Evolutionary conservation across 2,888 invertebrate genomes (phyloP), one percentile per base, ranked within the genome.

Genomic region (Caenorhabditis drosophilae): DNA sequence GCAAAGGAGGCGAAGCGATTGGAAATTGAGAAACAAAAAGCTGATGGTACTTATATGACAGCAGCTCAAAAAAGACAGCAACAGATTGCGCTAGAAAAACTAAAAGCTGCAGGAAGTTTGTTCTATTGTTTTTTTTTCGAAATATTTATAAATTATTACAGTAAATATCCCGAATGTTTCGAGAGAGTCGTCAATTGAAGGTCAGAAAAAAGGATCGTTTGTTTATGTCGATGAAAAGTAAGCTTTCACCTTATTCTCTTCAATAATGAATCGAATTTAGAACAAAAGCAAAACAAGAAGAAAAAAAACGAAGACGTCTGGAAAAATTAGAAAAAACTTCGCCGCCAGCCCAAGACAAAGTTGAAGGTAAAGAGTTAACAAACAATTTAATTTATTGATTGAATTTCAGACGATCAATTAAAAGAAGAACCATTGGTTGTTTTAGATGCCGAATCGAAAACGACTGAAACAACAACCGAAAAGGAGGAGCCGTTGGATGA

Each of bases 41-140:
- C 92, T n/a, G 96, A 96, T 86, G 97, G 97, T 2, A 96, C 93
- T 85, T 87, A 93, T 31, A 85, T 96, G 59, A 94, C 94, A 2
- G 90, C 92, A 0, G 94, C 94, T 84, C 94, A 98, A 84, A 94
- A 92, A 84, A 91, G 91, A 71, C 93, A 93, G 77, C 89, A 90
- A 67, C 75, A 84, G 92, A 91, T 57, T 89, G 93, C 88, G 86
- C 96, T 64, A 92, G 63, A 63, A 23, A 67, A 69, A 35, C 52
- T 73, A 20, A 70, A 59, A 18, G 72, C 75, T 16, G 60, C 63
- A 18, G 73, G 73, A 73, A 54, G 62, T 67, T 31, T 53, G 67
- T 9, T 31, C n/a, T n/a, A n/a, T n/a, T 47, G 15, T 23, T 31
- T n/a, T n/a, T 23, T 48, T 35, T 34, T 18, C 31, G 44, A 26